These are phyloP conservation scores for Drosophila subpulchrella DNA, from an alignment of 1,140 invertebrate species.

Conservation along the genomic window DNA sequence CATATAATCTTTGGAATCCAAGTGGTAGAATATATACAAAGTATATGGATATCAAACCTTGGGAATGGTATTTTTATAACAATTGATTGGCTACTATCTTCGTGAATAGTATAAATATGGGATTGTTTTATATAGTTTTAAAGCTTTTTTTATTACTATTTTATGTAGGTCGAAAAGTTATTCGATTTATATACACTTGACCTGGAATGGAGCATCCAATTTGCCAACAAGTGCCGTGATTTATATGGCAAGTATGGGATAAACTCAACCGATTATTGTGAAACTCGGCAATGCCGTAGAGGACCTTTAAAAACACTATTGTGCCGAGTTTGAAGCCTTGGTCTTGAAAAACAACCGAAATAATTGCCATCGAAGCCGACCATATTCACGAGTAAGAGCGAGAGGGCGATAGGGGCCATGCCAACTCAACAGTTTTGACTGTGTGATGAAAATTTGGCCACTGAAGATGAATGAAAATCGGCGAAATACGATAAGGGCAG, in stretches of 20 bases:
- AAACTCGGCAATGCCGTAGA: neutral
- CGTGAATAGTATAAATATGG: no score
- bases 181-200: no score
- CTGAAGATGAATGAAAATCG: constrained; percentile 30
- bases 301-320: neutral
- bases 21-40: no score
- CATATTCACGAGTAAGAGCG: constrained; percentile 34
- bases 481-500: neutral
- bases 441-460: neutral
- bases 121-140: no score
- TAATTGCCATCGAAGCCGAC: neutral
- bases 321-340: neutral
- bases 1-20: neutral
- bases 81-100: no score
- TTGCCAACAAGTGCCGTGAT: neutral
- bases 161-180: neutral
- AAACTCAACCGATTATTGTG: neutral
- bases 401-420: constrained; percentile 36
- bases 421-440: constrained; percentile 69
- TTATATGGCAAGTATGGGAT: neutral
- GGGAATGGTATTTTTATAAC: no score
- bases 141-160: neutral
- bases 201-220: no score
- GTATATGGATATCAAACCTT: no score
- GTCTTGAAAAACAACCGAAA: neutral